Base-by-base conservation (phyloP, 2,888 invertebrate genomes). In the Drosophila infuscata region DNA sequence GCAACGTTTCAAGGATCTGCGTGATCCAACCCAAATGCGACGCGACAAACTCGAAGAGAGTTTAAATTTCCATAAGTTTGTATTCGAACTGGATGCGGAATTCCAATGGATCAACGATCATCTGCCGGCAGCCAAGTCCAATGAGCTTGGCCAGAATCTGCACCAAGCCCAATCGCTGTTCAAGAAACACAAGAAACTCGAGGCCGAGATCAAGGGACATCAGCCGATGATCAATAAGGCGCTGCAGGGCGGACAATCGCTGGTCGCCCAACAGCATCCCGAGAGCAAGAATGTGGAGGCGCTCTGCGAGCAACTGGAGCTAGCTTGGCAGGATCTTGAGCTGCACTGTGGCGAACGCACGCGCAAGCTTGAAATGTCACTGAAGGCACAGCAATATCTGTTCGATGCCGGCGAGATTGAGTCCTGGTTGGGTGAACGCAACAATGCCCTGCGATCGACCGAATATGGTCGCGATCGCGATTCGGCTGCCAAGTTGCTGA, bases 91-190 rank as follows among this genome's bases (percentile, higher is more conserved):
- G 54, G 97, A 98, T 56, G 96, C 97, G 1, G 99, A 99, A 92
- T 94, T 98, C 85, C 98, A 97, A 91, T 99, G 99, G 99, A 97
- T 99, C 78, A 96, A 96, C 46, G 99, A 99, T 92, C 97, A 98
- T 72, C 93, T 96, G 79, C 97, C 97, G 0, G 95, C 96, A 0
- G 98, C 98, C 0, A 94, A 95, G 0, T 96, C 97, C 0, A 95
- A 95, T 17, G 94, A 95, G 35, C 94, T 96, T 32, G 98, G 98
- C 0, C 95, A 96, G 62, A 98, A 97, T 93, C 94, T 99, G 48
- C 97, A 98, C 90, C 98, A 98, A 88, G 98, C 98, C 0, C 98
- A 99, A 92, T 97, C 97, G 20, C 94, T 97, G 69, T 95, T 96
- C 91, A 99, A 99, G 94, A 99, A 99, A 92, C 99, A 99, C 93